A percentile compares a stretch with the other conserved stretches of the same genome.
Conservation (phyloP, 1,140 invertebrate species). For the Diploscapter pachys region DNA sequence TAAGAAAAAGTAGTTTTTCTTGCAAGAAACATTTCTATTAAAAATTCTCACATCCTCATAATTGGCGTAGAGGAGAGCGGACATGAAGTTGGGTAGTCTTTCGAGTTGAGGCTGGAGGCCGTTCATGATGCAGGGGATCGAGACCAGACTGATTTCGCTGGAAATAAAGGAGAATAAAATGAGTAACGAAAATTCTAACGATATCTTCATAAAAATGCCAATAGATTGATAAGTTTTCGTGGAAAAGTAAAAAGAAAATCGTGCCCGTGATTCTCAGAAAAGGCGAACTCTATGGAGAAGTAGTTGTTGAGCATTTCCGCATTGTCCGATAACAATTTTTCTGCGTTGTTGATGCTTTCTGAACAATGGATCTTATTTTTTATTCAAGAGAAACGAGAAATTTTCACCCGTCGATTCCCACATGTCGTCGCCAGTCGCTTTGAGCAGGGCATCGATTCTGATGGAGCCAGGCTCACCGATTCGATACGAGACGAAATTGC, state of each 20-base stretch:
- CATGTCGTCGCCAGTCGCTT: not conserved
- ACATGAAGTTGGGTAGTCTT: slow-evolving; percentile 18
- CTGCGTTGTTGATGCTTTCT: not conserved
- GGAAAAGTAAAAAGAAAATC: not conserved
- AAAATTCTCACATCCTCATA: slow-evolving; percentile 26
- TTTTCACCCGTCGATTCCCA: slow-evolving; percentile 8
- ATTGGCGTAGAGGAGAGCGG: not conserved
- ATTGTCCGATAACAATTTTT: slow-evolving; percentile 14
- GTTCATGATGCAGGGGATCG: slow-evolving; percentile 12
- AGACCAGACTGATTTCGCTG: not conserved
- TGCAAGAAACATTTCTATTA: not conserved
- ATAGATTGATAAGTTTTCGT: too few species aligned
- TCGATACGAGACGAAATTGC: slow-evolving; percentile 23
- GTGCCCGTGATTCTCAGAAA: slow-evolving; percentile 15
- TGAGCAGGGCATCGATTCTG: not conserved
- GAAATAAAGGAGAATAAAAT: too few species aligned
- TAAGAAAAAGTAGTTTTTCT: not conserved
- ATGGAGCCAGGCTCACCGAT: slow-evolving; percentile 19
- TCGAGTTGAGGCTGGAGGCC: slow-evolving; percentile 27
- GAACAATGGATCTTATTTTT: not conserved
- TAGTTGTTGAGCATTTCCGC: slow-evolving; percentile 32
- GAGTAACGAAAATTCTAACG: too few species aligned
- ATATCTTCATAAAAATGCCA: too few species aligned
- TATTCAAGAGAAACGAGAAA: not conserved
- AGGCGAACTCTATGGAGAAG: slow-evolving; percentile 15